Evolutionary conservation across 2,113 vertebrate genomes (phyloP), one percentile per base, ranked within the genome.

Genomic region (Percina caprodes): DNA sequence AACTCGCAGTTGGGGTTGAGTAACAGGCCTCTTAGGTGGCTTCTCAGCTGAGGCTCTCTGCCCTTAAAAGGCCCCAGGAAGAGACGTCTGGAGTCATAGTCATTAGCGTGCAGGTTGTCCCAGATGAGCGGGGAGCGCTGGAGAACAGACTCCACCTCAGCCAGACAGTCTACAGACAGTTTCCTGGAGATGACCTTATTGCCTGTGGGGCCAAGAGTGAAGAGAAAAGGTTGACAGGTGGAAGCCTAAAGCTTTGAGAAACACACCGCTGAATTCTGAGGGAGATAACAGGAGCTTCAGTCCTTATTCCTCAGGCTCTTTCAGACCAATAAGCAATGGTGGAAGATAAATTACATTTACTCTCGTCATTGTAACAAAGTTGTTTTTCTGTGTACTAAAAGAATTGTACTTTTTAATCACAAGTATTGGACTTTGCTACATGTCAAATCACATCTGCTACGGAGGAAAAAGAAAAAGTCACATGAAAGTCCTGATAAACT

Each of bases 1-100:
- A 97, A 96, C 86, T 97, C 96, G 2, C 96, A 97, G 91, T 97
- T 97, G 24, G 96, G 96, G 88, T 97, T 97, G 79, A 97, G 96
- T 33, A 97, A 94, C 74, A 97, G 89, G 3, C 96, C 96, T 0
- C 82, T 85, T 45, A 97, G 92, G 73, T 87, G 92, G 58, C 82
- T 26, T 75, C 87, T 78, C 24, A 97, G 94, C 75, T 92, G 90
- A 0, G 95, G 90, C 35, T 96, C 94, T 5, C 96, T 93, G 6
- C 96, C 96, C 35, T 94, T 96, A 82, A 97, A 97, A 30, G 96
- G 96, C 39, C 96, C 96, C 90, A 97, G 92, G 92, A 97, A 97
- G 79, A 97, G 94, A 0, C 96, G 95, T 1, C 95, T 93, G 74
- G 96, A 96, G 93, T 97, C 96, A 0, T 97, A 97, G 94, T 97